Base-by-base conservation (phyloP, 2,888 invertebrate genomes). In the Heliconius aoede region DNA sequence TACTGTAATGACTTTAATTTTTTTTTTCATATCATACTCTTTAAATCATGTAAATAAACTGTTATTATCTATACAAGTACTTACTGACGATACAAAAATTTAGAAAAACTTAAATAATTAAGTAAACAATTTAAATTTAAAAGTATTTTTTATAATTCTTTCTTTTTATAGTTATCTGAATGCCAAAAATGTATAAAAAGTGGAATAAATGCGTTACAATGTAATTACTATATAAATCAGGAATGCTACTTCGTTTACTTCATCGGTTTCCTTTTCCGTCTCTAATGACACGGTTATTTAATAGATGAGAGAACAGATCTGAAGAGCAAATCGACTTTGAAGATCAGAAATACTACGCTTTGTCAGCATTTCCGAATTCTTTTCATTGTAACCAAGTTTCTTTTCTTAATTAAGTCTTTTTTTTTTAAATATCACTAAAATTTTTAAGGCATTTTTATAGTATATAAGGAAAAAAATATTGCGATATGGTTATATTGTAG, bases 321-420 rank as follows among this genome's bases (percentile, higher is more conserved):
- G 24, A 26, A 72, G 79, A 74, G 55, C 73, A 75, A 80, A 79
- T 79, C 79, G 78, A 79, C 75, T 80, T 77, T 74, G 78, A 73
- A 78, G 68, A 72, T 78, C 78, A 75, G 76, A 74, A 62, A 76
- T 78, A 60, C 64, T 32, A 76, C 58, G 73, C 78, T 69, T 76
- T 78, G 76, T 78, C 75, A 76, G 78, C 78, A 71, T 3, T 64
- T 73, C 69, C 64, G 40, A 72, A 76, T 71, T 73, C 69, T 46
- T 74, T 65, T 51, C 24, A 60, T 26, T 60, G 26, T 60, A 65
- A 46, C 67, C 30, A 24, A 46, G 46, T 46, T 60, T 74, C 68
- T 65, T 72, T 64, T 72, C 51, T n/a, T 71, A 74, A 67, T 51
- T 74, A 28, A 36, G 46, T 28, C 65, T 65, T 30, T 69, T 32